phyloP scores from a whole-genome alignment of 2,113 vertebrate species.

The Mirza zaza region DNA sequence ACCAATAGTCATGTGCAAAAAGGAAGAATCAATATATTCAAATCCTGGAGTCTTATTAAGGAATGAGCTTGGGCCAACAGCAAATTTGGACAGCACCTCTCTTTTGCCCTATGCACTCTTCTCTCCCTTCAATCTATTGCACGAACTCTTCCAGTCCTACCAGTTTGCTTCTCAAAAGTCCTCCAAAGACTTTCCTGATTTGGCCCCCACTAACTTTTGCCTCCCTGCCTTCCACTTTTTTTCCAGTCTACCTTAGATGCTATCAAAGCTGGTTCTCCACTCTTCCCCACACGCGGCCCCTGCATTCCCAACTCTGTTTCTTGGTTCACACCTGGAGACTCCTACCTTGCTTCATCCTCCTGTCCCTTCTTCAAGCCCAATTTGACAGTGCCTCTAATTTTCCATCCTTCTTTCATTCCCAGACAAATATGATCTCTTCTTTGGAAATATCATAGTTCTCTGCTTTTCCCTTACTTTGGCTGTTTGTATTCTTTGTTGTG shows the following conservation, averaged over 20 bases:
- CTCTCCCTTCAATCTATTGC: not conserved
- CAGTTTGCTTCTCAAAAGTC: not conserved
- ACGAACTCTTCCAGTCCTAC: not conserved
- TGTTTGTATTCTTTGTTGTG: not conserved
- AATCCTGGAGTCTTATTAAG: not conserved
- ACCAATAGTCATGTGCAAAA: not conserved
- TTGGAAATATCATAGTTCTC: not conserved
- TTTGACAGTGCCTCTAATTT: not conserved
- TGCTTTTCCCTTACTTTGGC: not conserved
- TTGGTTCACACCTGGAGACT: not conserved
- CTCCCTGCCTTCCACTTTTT: not conserved
- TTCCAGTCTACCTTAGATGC: not conserved
- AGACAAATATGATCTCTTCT: not conserved
- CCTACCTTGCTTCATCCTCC: not conserved
- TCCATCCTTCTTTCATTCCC: not conserved
- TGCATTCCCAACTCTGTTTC: not conserved
- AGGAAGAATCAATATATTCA: not conserved
- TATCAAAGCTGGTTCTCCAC: not conserved
- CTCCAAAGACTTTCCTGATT: not conserved
- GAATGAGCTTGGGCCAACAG: not conserved
- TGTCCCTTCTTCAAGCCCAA: not conserved
- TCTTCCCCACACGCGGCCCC: not conserved
- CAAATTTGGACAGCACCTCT: not conserved
- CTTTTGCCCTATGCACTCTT: not conserved
- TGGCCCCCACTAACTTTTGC: not conserved